phyloP scores from a whole-genome alignment of 2,888 invertebrate genomes.

The Aleiodes leptofemur region DNA sequence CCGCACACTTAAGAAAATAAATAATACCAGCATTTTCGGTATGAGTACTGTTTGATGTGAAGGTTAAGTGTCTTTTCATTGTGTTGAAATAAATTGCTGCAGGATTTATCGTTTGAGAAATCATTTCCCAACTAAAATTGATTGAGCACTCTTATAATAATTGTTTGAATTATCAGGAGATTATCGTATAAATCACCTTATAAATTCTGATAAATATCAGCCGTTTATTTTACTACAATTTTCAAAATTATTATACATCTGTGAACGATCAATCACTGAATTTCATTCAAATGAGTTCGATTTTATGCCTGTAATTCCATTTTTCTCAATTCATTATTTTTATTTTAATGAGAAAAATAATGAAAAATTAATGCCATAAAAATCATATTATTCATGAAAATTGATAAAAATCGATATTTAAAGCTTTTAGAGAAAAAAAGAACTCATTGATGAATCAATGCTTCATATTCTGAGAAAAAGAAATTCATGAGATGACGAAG shows the following conservation, averaged over 20 bases:
- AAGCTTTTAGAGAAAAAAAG: not conserved
- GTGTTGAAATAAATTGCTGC: not conserved
- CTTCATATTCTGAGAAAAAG: not conserved
- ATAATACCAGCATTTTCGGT: constrained; percentile 21
- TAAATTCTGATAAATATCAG: too few species aligned
- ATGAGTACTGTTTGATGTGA: not conserved
- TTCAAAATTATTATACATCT: too few species aligned
- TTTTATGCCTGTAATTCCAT: not conserved
- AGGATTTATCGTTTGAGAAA: not conserved
- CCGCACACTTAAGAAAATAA: not conserved
- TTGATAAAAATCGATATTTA: constrained; percentile 3
- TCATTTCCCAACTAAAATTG: not conserved
- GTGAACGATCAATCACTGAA: too few species aligned
- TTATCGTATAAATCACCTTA: not conserved
- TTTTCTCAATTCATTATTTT: too few species aligned
- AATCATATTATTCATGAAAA: constrained; percentile 1
- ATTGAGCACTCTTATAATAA: not conserved
- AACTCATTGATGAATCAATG: not conserved
- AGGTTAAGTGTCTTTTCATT: not conserved
- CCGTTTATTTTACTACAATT: too few species aligned
- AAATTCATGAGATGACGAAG: constrained; percentile 42
- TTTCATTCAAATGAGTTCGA: too few species aligned
- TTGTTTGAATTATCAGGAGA: too few species aligned
- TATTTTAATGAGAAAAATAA: not conserved
- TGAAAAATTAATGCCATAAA: not conserved